A percentile compares a stretch with the other conserved stretches of the same genome.
Conservation (phyloP, 2,797 vertebrate genomes). For the Prunella strophiata region DNA sequence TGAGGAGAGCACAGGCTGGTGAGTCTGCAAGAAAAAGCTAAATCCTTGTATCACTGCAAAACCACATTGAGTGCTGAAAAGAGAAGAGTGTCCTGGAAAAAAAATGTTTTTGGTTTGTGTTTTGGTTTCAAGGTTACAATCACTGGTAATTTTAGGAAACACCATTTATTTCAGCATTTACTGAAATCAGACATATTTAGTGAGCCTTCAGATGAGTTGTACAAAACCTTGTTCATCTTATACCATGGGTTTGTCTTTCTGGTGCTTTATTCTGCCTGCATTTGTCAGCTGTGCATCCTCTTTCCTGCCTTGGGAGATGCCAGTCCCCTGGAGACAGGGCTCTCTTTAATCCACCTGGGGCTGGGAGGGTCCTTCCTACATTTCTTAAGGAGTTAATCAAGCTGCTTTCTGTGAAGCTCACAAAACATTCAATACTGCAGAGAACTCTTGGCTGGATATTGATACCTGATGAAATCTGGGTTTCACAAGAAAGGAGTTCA, state of each 20-base stretch:
- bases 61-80: background rate
- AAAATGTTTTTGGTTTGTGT: accelerated
- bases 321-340: background rate
- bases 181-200: background rate
- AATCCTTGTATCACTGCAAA: background rate
- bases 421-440: background rate
- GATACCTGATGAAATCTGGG: background rate
- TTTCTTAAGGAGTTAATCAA: background rate
- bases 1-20: background rate
- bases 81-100: background rate
- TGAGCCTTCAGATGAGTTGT: background rate
- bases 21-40: background rate
- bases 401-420: background rate
- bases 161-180: background rate
- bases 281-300: accelerated
- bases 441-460: background rate
- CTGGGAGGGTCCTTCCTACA: background rate
- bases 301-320: background rate
- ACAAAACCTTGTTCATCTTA: background rate
- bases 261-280: background rate
- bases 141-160: background rate
- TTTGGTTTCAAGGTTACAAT: background rate
- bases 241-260: background rate
- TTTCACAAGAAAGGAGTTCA: background rate
- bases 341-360: background rate